These are phyloP conservation scores for Chauna torquata DNA, from an alignment of 2,113 vertebrate genomes.

Conservation along the genomic window DNA sequence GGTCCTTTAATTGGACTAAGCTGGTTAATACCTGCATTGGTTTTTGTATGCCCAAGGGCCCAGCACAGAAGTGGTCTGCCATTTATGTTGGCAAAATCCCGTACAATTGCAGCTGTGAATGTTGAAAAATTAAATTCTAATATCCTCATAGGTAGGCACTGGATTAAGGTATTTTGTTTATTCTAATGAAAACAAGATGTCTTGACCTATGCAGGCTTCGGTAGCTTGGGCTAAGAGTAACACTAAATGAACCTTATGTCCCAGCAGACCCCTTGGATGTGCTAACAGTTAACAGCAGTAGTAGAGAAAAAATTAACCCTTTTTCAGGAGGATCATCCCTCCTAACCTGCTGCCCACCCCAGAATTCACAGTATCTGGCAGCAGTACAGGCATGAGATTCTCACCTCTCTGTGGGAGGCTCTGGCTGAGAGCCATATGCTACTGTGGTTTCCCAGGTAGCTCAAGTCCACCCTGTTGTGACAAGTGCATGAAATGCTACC, in stretches of 20 bases:
- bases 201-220: neutral
- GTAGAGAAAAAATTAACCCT: neutral
- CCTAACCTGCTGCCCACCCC: neutral
- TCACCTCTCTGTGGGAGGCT: neutral
- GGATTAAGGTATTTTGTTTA: neutral
- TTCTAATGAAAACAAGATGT: neutral
- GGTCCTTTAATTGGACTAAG: slow-evolving; percentile 69
- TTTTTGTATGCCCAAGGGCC: neutral
- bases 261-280: neutral
- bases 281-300: neutral
- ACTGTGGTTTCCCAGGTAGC: neutral
- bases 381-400: neutral
- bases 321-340: neutral
- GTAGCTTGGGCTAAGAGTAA: neutral
- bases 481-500: neutral
- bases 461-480: neutral
- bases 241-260: neutral
- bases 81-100: neutral
- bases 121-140: neutral
- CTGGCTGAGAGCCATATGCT: neutral
- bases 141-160: neutral
- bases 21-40: slow-evolving; percentile 42
- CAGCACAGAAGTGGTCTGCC: neutral
- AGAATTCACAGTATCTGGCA: neutral
- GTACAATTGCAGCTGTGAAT: neutral